Evolutionary conservation across 2,888 invertebrate genomes (phyloP), one percentile per base, ranked within the genome.

Genomic region (Oxystoma pomonae): DNA sequence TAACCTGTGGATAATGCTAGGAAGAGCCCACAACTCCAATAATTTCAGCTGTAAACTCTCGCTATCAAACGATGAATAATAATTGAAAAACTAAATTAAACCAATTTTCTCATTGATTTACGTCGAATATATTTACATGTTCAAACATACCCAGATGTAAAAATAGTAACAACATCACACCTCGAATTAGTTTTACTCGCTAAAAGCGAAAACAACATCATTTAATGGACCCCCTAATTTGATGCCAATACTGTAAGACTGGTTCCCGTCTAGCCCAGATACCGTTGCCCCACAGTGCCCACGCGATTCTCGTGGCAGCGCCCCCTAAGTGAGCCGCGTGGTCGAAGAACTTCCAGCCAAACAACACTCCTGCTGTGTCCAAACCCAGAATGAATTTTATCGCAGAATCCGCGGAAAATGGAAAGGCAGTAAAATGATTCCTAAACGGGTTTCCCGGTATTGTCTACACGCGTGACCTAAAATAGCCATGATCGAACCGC

Each of bases 251-350:
- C 73, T 84, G 84, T 62, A 90, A 80, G 61, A 92, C 78, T 62
- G 87, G 86, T 73, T 89, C 88, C 72, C 90, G 81, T 73, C 89
- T 88, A 68, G 85, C 85, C 92, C 92, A 92, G 64, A 92, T 76
- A 35, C 59, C 84, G 77, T 59, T 85, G 84, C 12, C 91, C 91
- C 87, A 87, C 90, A 61, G 79, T 68, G 89, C 86, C 90, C 91
- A 92, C 62, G 83, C 84, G 73, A 98, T 86, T 83, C 98, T 98
- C 82, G 91, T 94, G 52, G 92, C 75, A 53, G 92, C 91, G 35
- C 98, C 98, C 17, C 97, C 96, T 68, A 99, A 86, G 88, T 99
- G 98, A n/a, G 96, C 98, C 0, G 98, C 98, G 81, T 99, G 98
- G 79, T 99, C 98, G 75, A 99, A 94, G 72, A 94, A 85, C 77